These are phyloP conservation scores for Tipula helvola DNA, from an alignment of 2,888 invertebrate genomes.

Conservation along the genomic window DNA sequence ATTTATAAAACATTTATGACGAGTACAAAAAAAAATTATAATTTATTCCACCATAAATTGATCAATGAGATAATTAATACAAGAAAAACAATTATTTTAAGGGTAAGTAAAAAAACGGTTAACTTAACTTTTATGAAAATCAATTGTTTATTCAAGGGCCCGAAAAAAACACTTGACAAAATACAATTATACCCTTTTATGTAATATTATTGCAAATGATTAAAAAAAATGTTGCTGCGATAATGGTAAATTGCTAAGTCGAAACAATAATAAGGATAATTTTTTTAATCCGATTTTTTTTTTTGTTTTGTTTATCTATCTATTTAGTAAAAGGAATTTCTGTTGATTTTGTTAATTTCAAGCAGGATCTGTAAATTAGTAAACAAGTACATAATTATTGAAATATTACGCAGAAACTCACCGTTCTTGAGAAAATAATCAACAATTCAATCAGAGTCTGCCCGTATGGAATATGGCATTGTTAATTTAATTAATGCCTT, in stretches of 20 bases:
- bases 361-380: too few relatives aligned
- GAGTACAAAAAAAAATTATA: neutral
- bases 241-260: neutral
- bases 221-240: neutral
- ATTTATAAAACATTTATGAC: neutral
- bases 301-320: neutral
- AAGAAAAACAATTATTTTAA: neutral
- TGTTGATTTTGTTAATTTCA: neutral
- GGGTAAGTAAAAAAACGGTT: neutral
- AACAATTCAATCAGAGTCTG: too few relatives aligned
- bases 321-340: neutral
- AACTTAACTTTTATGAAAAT: neutral
- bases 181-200: neutral
- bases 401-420: too few relatives aligned
- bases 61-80: neutral
- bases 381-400: too few relatives aligned
- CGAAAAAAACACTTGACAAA: neutral
- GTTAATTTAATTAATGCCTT: too few relatives aligned
- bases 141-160: neutral
- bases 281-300: neutral
- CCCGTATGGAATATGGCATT: too few relatives aligned
- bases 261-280: neutral
- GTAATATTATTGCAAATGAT: neutral
- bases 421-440: too few relatives aligned
- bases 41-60: neutral